phyloP scores from a whole-genome alignment of 2,888 invertebrate species.

The Ennomos fuscantarius region DNA sequence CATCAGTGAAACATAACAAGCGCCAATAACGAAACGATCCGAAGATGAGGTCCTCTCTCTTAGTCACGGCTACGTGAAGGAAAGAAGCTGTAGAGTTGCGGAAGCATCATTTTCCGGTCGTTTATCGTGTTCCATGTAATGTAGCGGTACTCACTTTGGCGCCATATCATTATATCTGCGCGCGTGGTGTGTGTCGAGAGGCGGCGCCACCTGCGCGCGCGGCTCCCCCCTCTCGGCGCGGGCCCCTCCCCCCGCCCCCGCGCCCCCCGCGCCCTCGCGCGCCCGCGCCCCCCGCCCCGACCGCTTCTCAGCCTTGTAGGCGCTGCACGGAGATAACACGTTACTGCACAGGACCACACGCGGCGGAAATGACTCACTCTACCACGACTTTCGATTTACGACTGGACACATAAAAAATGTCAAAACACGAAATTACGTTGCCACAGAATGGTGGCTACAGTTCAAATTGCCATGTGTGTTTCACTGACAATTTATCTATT shows the following conservation, averaged over 20 bases:
- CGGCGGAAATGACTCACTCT: constrained; percentile 11
- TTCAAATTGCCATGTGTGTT: no score
- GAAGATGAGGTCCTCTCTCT: no score
- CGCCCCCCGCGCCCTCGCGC: constrained; percentile 39
- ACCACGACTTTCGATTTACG: no score
- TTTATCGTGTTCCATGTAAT: background rate
- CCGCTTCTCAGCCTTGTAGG: constrained; percentile 79
- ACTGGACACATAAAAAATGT: no score
- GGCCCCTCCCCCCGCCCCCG: constrained; percentile 43
- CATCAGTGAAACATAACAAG: no score
- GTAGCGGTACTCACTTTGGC: constrained; percentile 89
- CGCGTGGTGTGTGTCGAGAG: constrained; percentile 87
- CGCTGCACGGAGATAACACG: constrained; percentile 52
- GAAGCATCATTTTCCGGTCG: no score
- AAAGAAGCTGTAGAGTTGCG: no score
- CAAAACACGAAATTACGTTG: no score
- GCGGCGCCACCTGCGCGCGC: constrained; percentile 63
- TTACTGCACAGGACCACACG: background rate
- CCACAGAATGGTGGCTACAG: no score
- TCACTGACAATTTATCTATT: no score
- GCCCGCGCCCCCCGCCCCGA: constrained; percentile 37
- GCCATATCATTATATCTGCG: constrained; percentile 92
- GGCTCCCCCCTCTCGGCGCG: constrained; percentile 69
- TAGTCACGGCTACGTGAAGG: no score
- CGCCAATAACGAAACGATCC: no score